Conservation (phyloP, 2,113 vertebrate species). For the Muntiacus muntjak region DNA sequence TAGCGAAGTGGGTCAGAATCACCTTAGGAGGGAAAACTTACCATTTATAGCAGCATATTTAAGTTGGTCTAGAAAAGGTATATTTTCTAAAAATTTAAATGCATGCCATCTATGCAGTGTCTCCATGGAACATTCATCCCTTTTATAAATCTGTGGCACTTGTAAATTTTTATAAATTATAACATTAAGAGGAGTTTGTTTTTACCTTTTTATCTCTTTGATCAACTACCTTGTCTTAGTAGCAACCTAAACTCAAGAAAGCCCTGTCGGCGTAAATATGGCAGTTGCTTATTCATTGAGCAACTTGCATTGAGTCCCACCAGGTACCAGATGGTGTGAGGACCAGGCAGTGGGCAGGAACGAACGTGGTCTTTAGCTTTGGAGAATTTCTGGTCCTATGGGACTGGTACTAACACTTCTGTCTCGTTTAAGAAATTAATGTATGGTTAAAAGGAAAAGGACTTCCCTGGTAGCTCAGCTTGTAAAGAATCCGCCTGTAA, state of each 20-base stretch:
- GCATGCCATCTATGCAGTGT: not conserved
- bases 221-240: not conserved
- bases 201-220: not conserved
- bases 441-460: not conserved
- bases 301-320: not conserved
- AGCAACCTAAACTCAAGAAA: not conserved
- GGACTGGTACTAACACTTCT: too few species aligned
- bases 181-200: not conserved
- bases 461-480: not conserved
- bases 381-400: not conserved
- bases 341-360: not conserved
- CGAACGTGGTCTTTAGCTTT: accelerated
- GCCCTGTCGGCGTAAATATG: not conserved
- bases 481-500: not conserved
- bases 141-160: not conserved
- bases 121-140: not conserved
- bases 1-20: not conserved
- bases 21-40: not conserved
- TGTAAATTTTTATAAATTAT: not conserved
- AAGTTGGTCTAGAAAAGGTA: not conserved
- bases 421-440: not conserved
- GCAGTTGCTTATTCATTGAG: not conserved
- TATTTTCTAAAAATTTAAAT: not conserved
- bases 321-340: not conserved
- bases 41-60: not conserved